Evolutionary conservation across 2,113 vertebrate genomes (phyloP), one percentile per base, ranked within the genome.

Genomic region (Sinocyclocheilus rhinocerous): DNA sequence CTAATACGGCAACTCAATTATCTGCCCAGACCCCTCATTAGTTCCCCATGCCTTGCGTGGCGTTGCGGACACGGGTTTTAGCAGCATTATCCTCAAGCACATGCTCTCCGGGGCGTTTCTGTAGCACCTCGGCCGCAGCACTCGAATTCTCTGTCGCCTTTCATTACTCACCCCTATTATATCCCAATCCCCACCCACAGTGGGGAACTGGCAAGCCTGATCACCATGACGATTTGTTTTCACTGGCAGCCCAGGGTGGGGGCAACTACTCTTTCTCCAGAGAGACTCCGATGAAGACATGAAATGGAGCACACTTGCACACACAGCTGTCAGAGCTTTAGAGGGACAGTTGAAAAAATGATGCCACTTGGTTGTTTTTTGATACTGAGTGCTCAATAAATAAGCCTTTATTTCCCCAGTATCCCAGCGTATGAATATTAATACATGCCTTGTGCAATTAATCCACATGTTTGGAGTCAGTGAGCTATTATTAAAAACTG

Each of bases 81-180:
- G 75, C 73, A 29, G 52, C 75, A 89, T 89, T 90, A 85, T 90
- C 80, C 86, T 76, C 67, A 42, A 70, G 79, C 88, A 90, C 87
- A 89, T 90, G 90, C 84, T 88, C 83, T 65, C 55, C 15, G 33
- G 73, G 80, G 85, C 72, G 55, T 61, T 87, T 45, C 33, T 65
- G 76, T 86, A 87, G 77, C 39, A 36, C 73, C 73, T 83, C 76
- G 20, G 77, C 84, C 84, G 69, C 73, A 36, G 61, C 76, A 24
- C 69, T 81, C 36, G 57, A 29, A 88, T 85, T 82, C 85, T 88
- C 85, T 89, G 89, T 89, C 76, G 29, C 81, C 86, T 89, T 87
- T 91, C 84, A 89, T 90, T 88, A 85, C 84, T 86, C 84, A 84
- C 70, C 73, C 87, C 87, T 84, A 85, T 86, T 91, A 88, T 87